Conservation (phyloP, 2,113 vertebrate species). For the Nothobranchius furzeri region DNA sequence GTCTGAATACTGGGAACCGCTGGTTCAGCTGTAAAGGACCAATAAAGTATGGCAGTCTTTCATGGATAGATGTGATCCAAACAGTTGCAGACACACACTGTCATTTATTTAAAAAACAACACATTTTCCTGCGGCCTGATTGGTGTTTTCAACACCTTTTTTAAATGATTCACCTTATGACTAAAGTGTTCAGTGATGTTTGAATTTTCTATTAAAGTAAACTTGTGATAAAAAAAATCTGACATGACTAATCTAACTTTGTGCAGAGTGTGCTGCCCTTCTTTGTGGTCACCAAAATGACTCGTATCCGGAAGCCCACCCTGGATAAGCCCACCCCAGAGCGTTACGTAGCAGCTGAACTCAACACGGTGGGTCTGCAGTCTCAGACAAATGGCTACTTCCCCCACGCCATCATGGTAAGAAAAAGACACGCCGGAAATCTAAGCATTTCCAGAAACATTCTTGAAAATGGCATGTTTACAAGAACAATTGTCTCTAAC, state of each 20-base stretch:
- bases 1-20: no score
- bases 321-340: conserved; percentile 85
- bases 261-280: conserved; percentile 89
- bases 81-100: background rate
- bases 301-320: conserved; percentile 86
- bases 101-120: no score
- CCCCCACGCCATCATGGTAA: conserved; percentile 87
- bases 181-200: background rate
- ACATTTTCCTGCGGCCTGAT: no score
- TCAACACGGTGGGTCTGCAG: conserved; percentile 87
- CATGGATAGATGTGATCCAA: no score
- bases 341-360: conserved; percentile 85
- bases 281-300: conserved; percentile 91
- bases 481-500: no score
- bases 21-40: no score
- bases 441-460: no score
- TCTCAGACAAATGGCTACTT: conserved; percentile 87
- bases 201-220: no score
- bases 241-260: background rate
- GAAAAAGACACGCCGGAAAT: conserved; percentile 12
- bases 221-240: background rate
- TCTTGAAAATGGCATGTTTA: no score
- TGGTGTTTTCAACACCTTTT: no score
- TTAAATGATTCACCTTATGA: conserved; percentile 37
- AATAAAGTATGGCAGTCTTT: background rate